Evolutionary conservation across 2,888 invertebrate genomes (phyloP), one percentile per base, ranked within the genome.

Genomic region (Thumatha senex): DNA sequence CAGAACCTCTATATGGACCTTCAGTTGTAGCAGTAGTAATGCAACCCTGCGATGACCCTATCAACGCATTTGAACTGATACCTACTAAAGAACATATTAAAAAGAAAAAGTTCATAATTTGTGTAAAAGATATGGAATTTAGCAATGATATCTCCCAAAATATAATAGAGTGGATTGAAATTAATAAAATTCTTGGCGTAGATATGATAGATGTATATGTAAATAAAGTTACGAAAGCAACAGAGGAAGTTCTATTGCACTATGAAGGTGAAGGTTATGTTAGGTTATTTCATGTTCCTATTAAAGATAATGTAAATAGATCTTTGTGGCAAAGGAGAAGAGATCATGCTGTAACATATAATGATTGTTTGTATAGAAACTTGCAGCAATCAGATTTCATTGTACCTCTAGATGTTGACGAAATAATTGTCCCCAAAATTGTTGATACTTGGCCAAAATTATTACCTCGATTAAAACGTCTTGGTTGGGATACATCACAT

Each of bases 341-440:
- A 64, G 93, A 95, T 82, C 96, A 96, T 75, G 84, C 96, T 31
- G 92, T 96, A 56, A 93, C 95, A 0, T 96, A 96, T 79, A 96
- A 96, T 78, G 95, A 96, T 77, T 96, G 96, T 74, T 92, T 96
- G 53, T 96, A 96, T 78, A 92, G 95, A 75, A 95, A 95, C 82
- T 82, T 95, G 46, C 84, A 92, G 65, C 88, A 89, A 58, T 94
- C 95, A 35, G 92, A 93, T 66, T 95, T 90, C 74, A 84, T 95
- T 13, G 85, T 96, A 29, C 95, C 96, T 9, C 81, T 96, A 63
- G 96, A 96, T 75, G 89, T 95, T 40, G 96, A 96, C 77, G 96
- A 96, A 86, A 88, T 95, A 43, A 92, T 96, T 50, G 89, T 96
- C 47, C 96, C 96, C 13, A 92, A 93, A 74, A 81, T 87, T 58